phyloP scores from a whole-genome alignment of 2,888 invertebrate species.

The Ditula angustiorana region DNA sequence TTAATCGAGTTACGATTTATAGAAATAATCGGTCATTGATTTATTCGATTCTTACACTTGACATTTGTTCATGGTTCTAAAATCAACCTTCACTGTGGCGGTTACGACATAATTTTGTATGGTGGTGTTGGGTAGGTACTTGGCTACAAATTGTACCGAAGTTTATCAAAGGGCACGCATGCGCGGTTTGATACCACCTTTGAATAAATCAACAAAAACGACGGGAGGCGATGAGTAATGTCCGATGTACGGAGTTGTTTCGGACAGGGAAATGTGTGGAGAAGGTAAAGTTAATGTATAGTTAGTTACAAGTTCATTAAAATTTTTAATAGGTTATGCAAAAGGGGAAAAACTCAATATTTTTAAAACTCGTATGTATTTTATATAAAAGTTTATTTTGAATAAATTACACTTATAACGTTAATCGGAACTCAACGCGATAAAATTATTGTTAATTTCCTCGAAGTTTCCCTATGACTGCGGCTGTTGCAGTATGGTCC shows the following conservation, averaged over 20 bases:
- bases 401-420: too few relatives aligned
- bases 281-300: slow-evolving; percentile 34
- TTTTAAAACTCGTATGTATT: too few relatives aligned
- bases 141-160: slow-evolving; percentile 78
- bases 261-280: slow-evolving; percentile 55
- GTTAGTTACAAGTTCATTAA: too few relatives aligned
- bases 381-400: background rate
- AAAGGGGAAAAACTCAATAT: too few relatives aligned
- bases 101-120: slow-evolving; percentile 50
- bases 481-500: too few relatives aligned
- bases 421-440: too few relatives aligned
- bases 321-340: too few relatives aligned
- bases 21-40: slow-evolving; percentile 83
- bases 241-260: slow-evolving; percentile 64
- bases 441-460: too few relatives aligned
- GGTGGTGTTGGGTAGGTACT: slow-evolving; percentile 47
- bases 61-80: slow-evolving; percentile 31
- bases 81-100: slow-evolving; percentile 40
- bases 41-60: slow-evolving; percentile 63
- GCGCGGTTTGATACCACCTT: slow-evolving; percentile 75
- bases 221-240: slow-evolving; percentile 82
- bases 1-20: slow-evolving; percentile 84
- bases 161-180: slow-evolving; percentile 76
- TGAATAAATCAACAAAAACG: slow-evolving; percentile 85
- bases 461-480: too few relatives aligned